These are phyloP conservation scores for Brachirus orientalis DNA, from an alignment of 2,113 vertebrate species.

Conservation along the genomic window DNA sequence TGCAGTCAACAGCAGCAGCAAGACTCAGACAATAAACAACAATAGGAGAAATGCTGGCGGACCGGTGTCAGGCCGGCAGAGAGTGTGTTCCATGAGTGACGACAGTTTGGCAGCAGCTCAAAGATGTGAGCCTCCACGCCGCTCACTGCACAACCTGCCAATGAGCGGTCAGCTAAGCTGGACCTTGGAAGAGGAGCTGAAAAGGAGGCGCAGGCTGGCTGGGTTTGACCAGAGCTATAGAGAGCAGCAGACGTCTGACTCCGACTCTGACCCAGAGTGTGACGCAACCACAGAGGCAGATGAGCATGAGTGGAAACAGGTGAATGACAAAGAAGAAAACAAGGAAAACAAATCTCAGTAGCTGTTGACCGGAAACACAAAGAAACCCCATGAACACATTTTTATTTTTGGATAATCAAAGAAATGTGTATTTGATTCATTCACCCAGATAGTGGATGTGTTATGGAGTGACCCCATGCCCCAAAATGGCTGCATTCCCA, in stretches of 20 bases:
- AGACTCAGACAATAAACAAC: background rate
- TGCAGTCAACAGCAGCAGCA: slow-evolving; percentile 1
- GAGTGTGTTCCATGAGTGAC: slow-evolving; percentile 64
- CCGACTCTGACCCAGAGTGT: slow-evolving; percentile 66
- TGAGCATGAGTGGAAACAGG: slow-evolving; percentile 88
- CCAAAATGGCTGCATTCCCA: slow-evolving; percentile 88
- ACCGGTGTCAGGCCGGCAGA: slow-evolving; percentile 28
- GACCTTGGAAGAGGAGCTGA: slow-evolving; percentile 84
- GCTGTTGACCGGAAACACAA: too few relatives aligned
- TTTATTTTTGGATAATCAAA: too few relatives aligned
- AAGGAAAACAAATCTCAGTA: background rate
- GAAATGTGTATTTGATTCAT: background rate
- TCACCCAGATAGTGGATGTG: slow-evolving; percentile 86
- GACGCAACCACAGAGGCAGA: slow-evolving; percentile 53
- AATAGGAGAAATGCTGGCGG: background rate
- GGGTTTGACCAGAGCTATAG: slow-evolving; percentile 68
- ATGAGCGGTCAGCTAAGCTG: slow-evolving; percentile 45
- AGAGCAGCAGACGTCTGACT: slow-evolving; percentile 56
- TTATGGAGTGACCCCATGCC: slow-evolving; percentile 93
- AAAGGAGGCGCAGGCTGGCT: slow-evolving; percentile 73
- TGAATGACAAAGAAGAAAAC: slow-evolving; percentile 48
- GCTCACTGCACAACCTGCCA: slow-evolving; percentile 58
- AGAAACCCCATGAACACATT: too few relatives aligned
- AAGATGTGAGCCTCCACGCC: slow-evolving; percentile 35
- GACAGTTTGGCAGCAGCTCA: background rate